Percentiles rank a stretch among this genome's conserved stretches.
These are phyloP conservation scores for Epizoanthus stellaris DNA, from an alignment of 92 coral and sea anemone species.

Conservation along the genomic window DNA sequence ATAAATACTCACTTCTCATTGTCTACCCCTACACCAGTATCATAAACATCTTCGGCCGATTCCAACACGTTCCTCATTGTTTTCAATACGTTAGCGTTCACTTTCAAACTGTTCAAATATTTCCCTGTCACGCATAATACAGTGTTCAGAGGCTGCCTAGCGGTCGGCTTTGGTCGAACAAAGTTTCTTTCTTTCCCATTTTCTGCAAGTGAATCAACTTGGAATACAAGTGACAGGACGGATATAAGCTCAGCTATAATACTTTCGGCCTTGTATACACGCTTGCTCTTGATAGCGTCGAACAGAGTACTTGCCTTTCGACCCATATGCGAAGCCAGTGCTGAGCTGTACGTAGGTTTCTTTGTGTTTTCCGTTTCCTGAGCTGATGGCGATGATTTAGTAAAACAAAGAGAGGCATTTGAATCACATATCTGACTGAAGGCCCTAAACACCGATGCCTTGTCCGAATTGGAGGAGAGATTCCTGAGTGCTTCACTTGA, in stretches of 20 bases:
- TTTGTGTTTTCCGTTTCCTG: not conserved
- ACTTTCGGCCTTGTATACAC: conserved; percentile 48
- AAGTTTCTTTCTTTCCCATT: conserved; percentile 68
- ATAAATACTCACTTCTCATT: not conserved
- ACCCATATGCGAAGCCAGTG: not conserved
- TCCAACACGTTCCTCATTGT: conserved; percentile 64
- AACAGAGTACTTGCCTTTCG: not conserved
- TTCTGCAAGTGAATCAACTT: conserved; percentile 63
- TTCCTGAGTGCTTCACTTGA: conserved; percentile 73
- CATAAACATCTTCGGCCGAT: not conserved
- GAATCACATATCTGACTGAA: conserved; percentile 51
- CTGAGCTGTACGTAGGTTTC: not conserved
- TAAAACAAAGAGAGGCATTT: not conserved
- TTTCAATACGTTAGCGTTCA: conserved; percentile 63
- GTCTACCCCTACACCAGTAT: not conserved
- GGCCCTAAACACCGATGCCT: conserved; percentile 54
- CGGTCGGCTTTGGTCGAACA: not conserved
- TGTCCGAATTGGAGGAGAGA: conserved; percentile 67
- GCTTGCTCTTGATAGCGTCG: not conserved
- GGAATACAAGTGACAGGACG: conserved; percentile 47
- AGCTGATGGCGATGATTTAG: not conserved
- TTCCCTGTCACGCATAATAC: not conserved
- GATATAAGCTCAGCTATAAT: conserved; percentile 65
- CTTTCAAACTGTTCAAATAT: conserved; percentile 70
- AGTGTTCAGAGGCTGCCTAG: not conserved